Evolutionary conservation across 2,797 vertebrate genomes (phyloP).

Genomic region (Yasuhikotakia modesta): DNA sequence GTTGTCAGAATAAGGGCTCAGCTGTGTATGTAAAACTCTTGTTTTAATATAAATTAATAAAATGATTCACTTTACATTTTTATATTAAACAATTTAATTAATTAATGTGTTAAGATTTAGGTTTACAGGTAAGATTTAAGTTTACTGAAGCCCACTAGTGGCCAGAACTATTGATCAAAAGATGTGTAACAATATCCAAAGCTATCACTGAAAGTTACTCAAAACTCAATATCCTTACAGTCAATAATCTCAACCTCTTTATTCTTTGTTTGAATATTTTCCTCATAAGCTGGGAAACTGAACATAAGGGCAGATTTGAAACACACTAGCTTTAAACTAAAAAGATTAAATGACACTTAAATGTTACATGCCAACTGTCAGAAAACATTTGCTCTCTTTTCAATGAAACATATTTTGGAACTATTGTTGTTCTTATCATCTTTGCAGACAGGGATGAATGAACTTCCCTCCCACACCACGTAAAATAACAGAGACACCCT

Average conservation of each 20-base stretch:
- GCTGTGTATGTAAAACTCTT: too few relatives aligned
- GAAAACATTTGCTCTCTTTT: neutral
- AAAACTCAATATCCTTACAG: too few relatives aligned
- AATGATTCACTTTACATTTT: too few relatives aligned
- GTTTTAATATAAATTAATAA: too few relatives aligned
- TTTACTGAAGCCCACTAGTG: too few relatives aligned
- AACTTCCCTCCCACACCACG: neutral
- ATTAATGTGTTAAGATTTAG: too few relatives aligned
- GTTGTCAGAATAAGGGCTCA: too few relatives aligned
- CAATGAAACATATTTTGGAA: neutral
- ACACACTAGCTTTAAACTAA: neutral
- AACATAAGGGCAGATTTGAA: neutral
- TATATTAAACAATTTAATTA: too few relatives aligned
- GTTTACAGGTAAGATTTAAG: too few relatives aligned
- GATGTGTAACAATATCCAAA: too few relatives aligned
- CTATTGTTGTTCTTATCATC: neutral
- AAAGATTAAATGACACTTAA: neutral
- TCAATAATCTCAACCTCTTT: neutral
- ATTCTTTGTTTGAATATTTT: neutral
- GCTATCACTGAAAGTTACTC: too few relatives aligned
- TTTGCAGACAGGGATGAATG: neutral
- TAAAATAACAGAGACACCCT: neutral
- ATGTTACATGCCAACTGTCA: neutral
- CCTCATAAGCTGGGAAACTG: neutral
- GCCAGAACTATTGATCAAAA: too few relatives aligned